Evolutionary conservation across 2,888 invertebrate species (phyloP), one percentile per base, ranked within the genome.

Genomic region (Strigamia crassipes): DNA sequence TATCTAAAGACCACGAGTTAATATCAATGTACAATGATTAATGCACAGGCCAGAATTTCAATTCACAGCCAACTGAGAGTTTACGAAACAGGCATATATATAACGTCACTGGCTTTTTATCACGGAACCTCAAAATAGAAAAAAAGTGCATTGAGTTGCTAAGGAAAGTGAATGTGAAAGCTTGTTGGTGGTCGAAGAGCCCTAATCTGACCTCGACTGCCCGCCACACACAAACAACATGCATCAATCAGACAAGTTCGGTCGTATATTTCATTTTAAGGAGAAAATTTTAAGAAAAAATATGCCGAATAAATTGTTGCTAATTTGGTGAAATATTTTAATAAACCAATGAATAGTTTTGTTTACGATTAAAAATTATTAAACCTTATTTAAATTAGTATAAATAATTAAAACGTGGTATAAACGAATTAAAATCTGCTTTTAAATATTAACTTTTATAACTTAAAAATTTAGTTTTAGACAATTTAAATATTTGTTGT

Each of bases 131-230:
- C 56, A 56, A 56, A 56, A 56, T 56, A 56, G 56, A 56, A 56
- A 56, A 56, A 56, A 56, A 56, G 56, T 56, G 56, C 56, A 15
- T 56, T 18, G 56, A 56, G 56, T 56, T 56, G 56, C 56, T 56
- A 56, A 56, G 56, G 56, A 56, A 56, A 56, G 56, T 56, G 56
- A 56, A 56, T 56, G 18, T 56, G 56, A 56, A 56, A 56, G 56
- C 18, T 56, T 56, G 56, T 56, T 56, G 56, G 56, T 56, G 56
- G 56, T 56, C 56, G 56, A 56, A 56, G 56, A 4, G 56, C 56
- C 56, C 56, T 56, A 56, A 56, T 56, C 56, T 56, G 56, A 56
- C 56, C 56, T 56, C 56, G 56, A 56, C 56, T 56, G 56, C 56
- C 56, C 56, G 56, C 56, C 56, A 56, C 56, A 56, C 56, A 56